Evolutionary conservation across 2,888 invertebrate genomes (phyloP), one percentile per base, ranked within the genome.

Genomic region (Theristus sp.): DNA sequence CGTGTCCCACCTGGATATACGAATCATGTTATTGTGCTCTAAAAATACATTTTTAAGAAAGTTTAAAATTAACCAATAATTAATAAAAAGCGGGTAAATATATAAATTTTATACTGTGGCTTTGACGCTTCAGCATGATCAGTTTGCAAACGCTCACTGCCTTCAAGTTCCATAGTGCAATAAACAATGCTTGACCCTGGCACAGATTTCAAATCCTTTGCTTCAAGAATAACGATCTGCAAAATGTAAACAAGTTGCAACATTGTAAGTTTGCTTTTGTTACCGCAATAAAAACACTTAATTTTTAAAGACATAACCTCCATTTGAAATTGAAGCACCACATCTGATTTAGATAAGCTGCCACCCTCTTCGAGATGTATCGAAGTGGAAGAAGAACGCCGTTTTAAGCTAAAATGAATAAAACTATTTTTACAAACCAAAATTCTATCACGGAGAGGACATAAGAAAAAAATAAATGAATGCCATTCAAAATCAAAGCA

Each of bases 91-190:
- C 47, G 20, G 6, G 57, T 3, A 53, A 59, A 54, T 55, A 58
- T 54, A 52, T 52, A 2, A 55, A 46, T 58, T 58, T 60, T 63
- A 65, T 65, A 78, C 77, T 70, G 67, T 59, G 98, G 96, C 77
- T 94, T 96, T 1, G 93, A 91, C 28, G 96, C 96, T 79, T 98
- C 96, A 0, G 96, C 96, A 78, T 96, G 96, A 78, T 96, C 98
- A 1, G 98, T 98, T 79, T 98, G 96, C 63, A 98, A 81, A 76
- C 98, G 98, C 74, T 94, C 93, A 55, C 94, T 93, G 64, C 91
- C 94, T 77, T 99, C 98, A 47, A 98, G 93, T 79, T 99, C 98
- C 98, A 98, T 99, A 27, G 96, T 98, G 77, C 98, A 99, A 79
- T 98, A 98, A 58, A 98, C 94, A 75, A 98, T 94, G 73, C 94